These are phyloP conservation scores for Dryomyza anilis DNA, from an alignment of 2,888 invertebrate species.

Conservation along the genomic window DNA sequence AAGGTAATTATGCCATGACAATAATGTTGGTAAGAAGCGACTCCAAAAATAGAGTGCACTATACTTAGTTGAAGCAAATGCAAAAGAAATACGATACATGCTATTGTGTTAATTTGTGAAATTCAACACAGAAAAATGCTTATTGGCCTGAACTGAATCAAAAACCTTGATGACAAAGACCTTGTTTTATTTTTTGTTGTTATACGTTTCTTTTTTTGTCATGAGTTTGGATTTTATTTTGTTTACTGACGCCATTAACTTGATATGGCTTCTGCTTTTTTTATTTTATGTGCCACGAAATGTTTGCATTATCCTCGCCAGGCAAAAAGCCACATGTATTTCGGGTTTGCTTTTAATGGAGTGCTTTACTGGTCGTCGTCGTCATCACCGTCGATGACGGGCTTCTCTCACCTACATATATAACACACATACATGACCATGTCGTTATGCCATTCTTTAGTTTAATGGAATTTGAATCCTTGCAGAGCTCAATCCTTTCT, in stretches of 20 bases:
- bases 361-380: not conserved
- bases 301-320: not conserved
- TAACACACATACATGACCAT: too few species aligned
- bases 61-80: too few species aligned
- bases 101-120: not conserved
- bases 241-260: slow-evolving; percentile 23
- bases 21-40: too few species aligned
- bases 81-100: too few species aligned
- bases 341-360: not conserved
- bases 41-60: too few species aligned
- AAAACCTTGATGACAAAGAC: too few species aligned
- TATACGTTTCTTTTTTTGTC: too few species aligned
- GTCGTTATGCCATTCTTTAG: too few species aligned
- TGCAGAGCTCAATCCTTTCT: not conserved
- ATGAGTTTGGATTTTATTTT: slow-evolving; percentile 3
- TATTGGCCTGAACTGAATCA: not conserved
- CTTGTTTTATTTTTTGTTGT: too few species aligned
- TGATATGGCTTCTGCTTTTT: slow-evolving; percentile 16
- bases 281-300: not conserved
- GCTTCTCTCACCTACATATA: too few species aligned
- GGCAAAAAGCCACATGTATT: not conserved
- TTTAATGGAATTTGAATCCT: too few species aligned
- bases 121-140: not conserved
- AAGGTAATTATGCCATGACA: too few species aligned
- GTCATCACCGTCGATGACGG: not conserved